Evolutionary conservation across 1,140 invertebrate genomes (phyloP), one percentile per base, ranked within the genome.

Genomic region (Nasonia longicornis): DNA sequence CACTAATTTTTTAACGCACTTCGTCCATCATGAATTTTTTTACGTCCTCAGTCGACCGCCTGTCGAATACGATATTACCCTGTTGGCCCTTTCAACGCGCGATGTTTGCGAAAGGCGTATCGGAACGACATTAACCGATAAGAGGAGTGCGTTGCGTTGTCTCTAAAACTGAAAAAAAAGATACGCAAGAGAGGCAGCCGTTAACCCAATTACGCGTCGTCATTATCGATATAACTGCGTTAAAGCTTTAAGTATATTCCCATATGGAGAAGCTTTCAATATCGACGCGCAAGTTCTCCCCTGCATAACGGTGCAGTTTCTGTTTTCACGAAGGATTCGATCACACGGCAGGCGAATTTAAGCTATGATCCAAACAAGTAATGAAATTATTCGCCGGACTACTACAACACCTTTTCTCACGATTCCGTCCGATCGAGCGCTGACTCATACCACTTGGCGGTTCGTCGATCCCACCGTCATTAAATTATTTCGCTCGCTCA

Each of bases 151-250:
- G 29, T 12, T 67, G 66, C 11, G 11, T 12, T 66, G 38, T 42
- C 38, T 42, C 6, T 42, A 42, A 42, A 42, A 42, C 22, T 2
- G 29, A 3, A 67, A 67, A n/a, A 2, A 31, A 16, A 31, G 22
- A 31, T 26, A 10, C 3, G 22, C 31, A 31, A 42, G 20, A 52
- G 26, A 77, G 12, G 7, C 20, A 16, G 29, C n/a, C 35, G 20
- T 77, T 64, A 77, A 77, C 63, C 35, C 74, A 77, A 77, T 77
- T 77, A 64, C 52, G 26, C 26, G 26, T 20, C 31, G 38, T 35
- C 58, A n/a, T 66, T 66, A 77, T 6, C 22, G 22, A 38, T 58
- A 20, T n/a, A 22, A 2, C n/a, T 66, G 8, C 63, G 63, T 66
- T 22, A 26, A 12, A 16, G 12, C 48, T 14, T 52, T 52, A 52